A percentile compares a stretch with the other conserved stretches of the same genome.
phyloP scores from a whole-genome alignment of 2,888 invertebrate genomes.

The Cenopis cana region DNA sequence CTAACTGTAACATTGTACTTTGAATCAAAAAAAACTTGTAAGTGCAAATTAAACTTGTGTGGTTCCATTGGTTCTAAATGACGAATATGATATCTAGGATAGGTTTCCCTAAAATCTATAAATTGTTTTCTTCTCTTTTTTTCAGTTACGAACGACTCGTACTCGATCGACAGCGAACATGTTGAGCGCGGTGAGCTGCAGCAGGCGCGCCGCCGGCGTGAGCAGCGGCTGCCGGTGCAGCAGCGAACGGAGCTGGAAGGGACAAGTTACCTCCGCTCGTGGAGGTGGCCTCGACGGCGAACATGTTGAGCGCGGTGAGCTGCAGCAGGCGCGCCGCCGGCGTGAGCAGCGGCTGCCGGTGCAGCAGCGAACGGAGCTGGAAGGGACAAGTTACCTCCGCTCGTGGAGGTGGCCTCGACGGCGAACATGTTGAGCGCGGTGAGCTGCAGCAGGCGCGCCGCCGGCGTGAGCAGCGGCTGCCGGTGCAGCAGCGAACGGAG shows the following conservation, averaged over 20 bases:
- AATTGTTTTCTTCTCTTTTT: no score
- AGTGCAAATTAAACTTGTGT: no score
- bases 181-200: conserved; percentile 96
- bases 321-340: conserved; percentile 93
- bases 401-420: conserved; percentile 93
- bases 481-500: conserved; percentile 92
- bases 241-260: conserved; percentile 93
- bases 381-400: conserved; percentile 90
- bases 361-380: conserved; percentile 92
- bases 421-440: conserved; percentile 97
- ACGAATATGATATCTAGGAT: no score
- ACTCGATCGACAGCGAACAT: conserved; percentile 94
- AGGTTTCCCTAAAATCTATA: no score
- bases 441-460: conserved; percentile 93
- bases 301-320: conserved; percentile 96
- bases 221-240: conserved; percentile 92
- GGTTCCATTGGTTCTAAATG: no score
- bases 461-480: conserved; percentile 91
- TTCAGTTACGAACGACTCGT: no score
- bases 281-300: conserved; percentile 94
- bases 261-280: conserved; percentile 94
- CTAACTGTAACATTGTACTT: not conserved
- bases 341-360: conserved; percentile 91
- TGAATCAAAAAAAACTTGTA: not conserved
- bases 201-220: conserved; percentile 90